Evolutionary conservation across 1,140 invertebrate genomes (phyloP), one percentile per base, ranked within the genome.

Genomic region (Anastatus disparis): DNA sequence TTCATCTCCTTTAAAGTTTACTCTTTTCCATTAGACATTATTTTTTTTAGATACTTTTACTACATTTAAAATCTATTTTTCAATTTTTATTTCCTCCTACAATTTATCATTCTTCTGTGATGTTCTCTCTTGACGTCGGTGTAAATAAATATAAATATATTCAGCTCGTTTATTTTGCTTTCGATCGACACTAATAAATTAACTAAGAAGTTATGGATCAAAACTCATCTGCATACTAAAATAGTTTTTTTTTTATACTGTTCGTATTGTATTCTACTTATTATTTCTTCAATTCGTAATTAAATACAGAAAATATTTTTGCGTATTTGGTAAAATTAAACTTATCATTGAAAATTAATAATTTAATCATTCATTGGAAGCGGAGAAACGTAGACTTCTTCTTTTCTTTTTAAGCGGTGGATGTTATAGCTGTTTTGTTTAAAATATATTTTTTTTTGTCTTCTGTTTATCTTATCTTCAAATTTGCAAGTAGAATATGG

Each of bases 241-340:
- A 40, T 74, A 13, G 6, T 6, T 35, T 35, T 35, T 35, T 35
- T 35, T 35, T 35, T 35, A 10, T 35, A 6, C 10, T 35, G 31
- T 44, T 3, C 42, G 3, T 44, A n/a, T 44, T 44, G 15, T 15
- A 44, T 44, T 44, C 15, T 44, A 15, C 15, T n/a, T 9, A 44
- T 35, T 35, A 6, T 35, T 68, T 58, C n/a, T 71, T 65, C 59
- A 42, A 42, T 42, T 55, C 63, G 48, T 65, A 65, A 35, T n/a
- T 35, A 38, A 13, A 26, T 55, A 64, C 62, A 52, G 13, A 38
- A 15, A 24, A 35, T 9, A 40, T 26, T 52, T 64, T 52, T 35
- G 4, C 13, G n/a, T 62, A 20, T 74, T 56, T 46, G 71, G 69
- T 71, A 48, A 35, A n/a, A 22, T 22, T 48, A 62, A 29, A 62